These are phyloP conservation scores for Physocephala rufipes DNA, from an alignment of 2,888 invertebrate species.

Conservation along the genomic window DNA sequence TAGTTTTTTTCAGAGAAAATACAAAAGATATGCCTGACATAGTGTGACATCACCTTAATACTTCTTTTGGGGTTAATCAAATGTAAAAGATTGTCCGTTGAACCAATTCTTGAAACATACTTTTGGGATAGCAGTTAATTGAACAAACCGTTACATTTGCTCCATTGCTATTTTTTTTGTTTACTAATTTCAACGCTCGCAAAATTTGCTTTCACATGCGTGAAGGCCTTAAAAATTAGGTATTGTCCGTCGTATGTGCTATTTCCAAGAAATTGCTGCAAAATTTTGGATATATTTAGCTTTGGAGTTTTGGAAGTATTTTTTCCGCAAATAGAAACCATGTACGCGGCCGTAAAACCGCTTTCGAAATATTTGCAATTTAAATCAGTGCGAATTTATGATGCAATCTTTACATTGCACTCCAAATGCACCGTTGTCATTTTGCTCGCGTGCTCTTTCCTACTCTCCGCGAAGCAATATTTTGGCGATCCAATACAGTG, in stretches of 20 bases:
- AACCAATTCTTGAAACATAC: no score
- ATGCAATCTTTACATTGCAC: constrained; percentile 78
- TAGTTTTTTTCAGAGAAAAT: no score
- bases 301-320: constrained; percentile 38
- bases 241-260: constrained; percentile 1
- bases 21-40: no score
- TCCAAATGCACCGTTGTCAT: constrained; percentile 77
- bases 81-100: constrained; percentile 6
- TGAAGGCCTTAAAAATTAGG: background rate
- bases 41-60: no score
- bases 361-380: constrained; percentile 70
- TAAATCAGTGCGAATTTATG: constrained; percentile 77
- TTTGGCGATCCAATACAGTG: constrained; percentile 88
- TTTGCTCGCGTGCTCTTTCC: constrained; percentile 76
- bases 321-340: constrained; percentile 58
- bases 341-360: constrained; percentile 74
- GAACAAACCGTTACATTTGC: constrained; percentile 11
- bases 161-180: background rate
- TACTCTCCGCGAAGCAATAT: constrained; percentile 83
- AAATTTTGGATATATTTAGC: constrained; percentile 40
- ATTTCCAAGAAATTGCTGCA: constrained; percentile 30
- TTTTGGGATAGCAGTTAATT: background rate
- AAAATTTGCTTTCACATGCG: constrained; percentile 6
- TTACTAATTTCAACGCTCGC: background rate
- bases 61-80: background rate